These are phyloP conservation scores for Notodonta dromedarius DNA, from an alignment of 2,888 invertebrate species.

Conservation along the genomic window DNA sequence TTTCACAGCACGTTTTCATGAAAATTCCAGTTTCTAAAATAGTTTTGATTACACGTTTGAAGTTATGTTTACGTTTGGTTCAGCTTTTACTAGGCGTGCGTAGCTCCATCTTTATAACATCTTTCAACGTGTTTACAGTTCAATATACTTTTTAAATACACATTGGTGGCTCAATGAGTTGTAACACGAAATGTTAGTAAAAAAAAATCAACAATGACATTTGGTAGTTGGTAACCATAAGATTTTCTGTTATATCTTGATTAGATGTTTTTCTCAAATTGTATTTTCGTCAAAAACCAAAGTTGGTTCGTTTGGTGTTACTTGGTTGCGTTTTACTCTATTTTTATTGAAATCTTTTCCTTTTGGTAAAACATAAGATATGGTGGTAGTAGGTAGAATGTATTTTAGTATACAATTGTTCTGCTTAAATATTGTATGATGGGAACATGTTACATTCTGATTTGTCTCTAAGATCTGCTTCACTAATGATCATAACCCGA, in stretches of 20 bases:
- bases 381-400: too few species aligned
- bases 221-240: neutral
- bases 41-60: slow-evolving; percentile 42
- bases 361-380: too few species aligned
- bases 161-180: slow-evolving; percentile 29
- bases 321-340: too few species aligned
- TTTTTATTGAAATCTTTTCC: too few species aligned
- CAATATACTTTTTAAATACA: slow-evolving; percentile 62
- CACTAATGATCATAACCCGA: too few species aligned
- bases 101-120: slow-evolving; percentile 69
- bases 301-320: too few species aligned
- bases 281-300: too few species aligned
- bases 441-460: too few species aligned
- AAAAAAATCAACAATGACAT: slow-evolving; percentile 9
- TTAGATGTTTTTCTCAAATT: too few species aligned
- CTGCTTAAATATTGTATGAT: too few species aligned
- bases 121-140: slow-evolving; percentile 75
- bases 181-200: slow-evolving; percentile 25
- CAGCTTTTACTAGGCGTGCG: slow-evolving; percentile 46
- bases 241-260: neutral
- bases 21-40: slow-evolving; percentile 29
- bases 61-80: slow-evolving; percentile 55
- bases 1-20: neutral
- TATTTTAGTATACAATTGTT: too few species aligned
- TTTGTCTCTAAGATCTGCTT: too few species aligned